Evolutionary conservation across 1,140 invertebrate species (phyloP).

Genomic region (Drosophila guanche): DNA sequence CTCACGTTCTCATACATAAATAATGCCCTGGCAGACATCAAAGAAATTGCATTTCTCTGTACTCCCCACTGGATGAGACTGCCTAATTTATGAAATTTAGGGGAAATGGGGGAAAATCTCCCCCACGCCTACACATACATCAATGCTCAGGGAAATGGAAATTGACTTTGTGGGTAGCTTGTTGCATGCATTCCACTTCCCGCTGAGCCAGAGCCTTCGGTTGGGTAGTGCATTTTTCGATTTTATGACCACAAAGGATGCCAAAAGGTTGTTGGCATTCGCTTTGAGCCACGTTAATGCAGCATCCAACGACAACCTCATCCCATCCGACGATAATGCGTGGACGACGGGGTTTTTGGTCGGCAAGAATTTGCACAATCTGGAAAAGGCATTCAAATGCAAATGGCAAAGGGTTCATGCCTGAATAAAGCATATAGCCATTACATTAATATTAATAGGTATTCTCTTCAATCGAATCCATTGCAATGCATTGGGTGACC

Average conservation of each 20-base stretch:
- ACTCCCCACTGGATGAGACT: constrained; percentile 31
- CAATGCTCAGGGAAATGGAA: constrained; percentile 54
- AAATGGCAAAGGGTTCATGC: constrained; percentile 19
- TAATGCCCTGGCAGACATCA: constrained; percentile 51
- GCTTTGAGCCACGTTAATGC: constrained; percentile 32
- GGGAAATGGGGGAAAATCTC: constrained; percentile 7
- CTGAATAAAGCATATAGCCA: constrained; percentile 9
- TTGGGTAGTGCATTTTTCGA: constrained; percentile 53
- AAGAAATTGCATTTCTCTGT: constrained; percentile 61
- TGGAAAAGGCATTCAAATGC: constrained; percentile 31
- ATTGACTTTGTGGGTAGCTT: constrained; percentile 35
- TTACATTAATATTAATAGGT: constrained; percentile 22
- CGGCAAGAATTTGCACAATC: constrained; percentile 26
- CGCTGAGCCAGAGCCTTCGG: constrained; percentile 28
- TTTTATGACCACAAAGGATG: constrained; percentile 54
- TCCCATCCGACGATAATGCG: not conserved
- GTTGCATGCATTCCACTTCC: constrained; percentile 25
- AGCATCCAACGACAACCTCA: constrained; percentile 1
- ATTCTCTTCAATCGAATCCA: constrained; percentile 4
- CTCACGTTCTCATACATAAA: constrained; percentile 28
- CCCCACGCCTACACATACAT: constrained; percentile 37
- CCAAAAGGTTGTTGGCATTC: constrained; percentile 52
- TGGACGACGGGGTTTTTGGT: constrained; percentile 3
- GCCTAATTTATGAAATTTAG: constrained; percentile 49
- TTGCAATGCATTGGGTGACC: constrained; percentile 17